Evolutionary conservation across 2,113 vertebrate genomes (phyloP), one percentile per base, ranked within the genome.

Genomic region (Haliaeetus leucogaster): DNA sequence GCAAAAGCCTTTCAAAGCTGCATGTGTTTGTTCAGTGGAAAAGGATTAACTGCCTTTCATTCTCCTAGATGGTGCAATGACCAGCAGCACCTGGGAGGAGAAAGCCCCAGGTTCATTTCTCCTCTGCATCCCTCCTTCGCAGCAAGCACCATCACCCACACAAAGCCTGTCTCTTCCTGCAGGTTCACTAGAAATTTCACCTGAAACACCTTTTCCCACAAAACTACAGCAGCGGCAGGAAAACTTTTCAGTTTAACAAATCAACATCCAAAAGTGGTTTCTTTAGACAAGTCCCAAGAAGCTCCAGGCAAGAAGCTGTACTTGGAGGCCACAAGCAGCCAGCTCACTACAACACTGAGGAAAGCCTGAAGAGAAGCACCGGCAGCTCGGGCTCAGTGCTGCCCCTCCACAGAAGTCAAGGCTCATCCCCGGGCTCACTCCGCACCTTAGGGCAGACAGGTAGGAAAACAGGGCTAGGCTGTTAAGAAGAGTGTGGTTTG

Each of bases 381-480:
- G 23, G 47, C 4, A 6, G 59, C 40, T 42, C 2, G 0, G 10
- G 27, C 26, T 79, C 27, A 1, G 0, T 17, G 47, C 71, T 61
- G 53, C 40, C 47, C 40, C 81, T 52, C 21, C 40, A 34, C 7
- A 77, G 47, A 55, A 56, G 38, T 9, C 4, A 21, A 77, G 9
- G 38, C 32, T 87, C 4, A 0, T 19, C 48, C 22, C 32, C 0
- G 0, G 29, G 47, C 8, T 42, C 25, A 7, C 23, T 21, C 59
- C 20, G 18, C 26, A 50, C 9, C 21, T 40, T 4, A 10, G 47
- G 61, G 40, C 21, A 50, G 10, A 43, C 23, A 56, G 18, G 42
- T 34, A 22, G 6, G 45, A 48, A 72, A 83, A 45, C 59, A 38
- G 23, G 4, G 1, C 18, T 8, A 45, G n/a, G 38, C 20, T 63